Base-by-base conservation (phyloP, 37 sponge, comb jelly and placozoan species). In the Chondrosia reniformis region DNA sequence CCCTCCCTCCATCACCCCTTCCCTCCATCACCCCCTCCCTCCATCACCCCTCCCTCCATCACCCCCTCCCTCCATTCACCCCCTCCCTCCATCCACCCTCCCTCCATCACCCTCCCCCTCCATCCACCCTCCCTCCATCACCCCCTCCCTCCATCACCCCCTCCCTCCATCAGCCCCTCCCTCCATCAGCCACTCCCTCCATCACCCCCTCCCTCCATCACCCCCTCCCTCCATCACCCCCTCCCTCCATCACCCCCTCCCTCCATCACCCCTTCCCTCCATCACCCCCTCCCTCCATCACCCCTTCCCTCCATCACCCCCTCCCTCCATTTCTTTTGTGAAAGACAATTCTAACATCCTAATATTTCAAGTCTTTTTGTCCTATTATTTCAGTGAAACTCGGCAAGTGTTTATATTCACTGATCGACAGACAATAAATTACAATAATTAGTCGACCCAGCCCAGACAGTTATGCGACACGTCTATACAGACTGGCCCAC, bases 201-300 rank as follows among this genome's bases (percentile, higher is more conserved):
- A 71, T 17, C 49, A 43, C 46, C 39, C 71, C 21, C 46, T 77
- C 25, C 52, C 64, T 32, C 19, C 78, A 5, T 52, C 61, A 9
- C 73, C 76, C 10, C 44, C 76, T 52, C 42, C 0, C 52, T 37
- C 71, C 31, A 77, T 78, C 39, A 72, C 77, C 30, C 78, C 76
- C 43, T 31, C 72, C 46, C 46, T 30, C 28, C 22, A 6, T 13
- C 61, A 30, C 61, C 22, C 61, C 61, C n/a, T 13, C 61, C 61
- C n/a, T 30, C 22, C n/a, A 25, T 30, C 22, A 7, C 22, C 61
- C 28, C n/a, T 13, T 30, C 8, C n/a, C 61, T 34, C 21, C 72
- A 74, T 46, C 84, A 34, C 66, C 84, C 77, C 21, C 43, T 79
- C 58, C 72, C 84, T 59, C 61, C 61, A 25, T 13, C n/a, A 7